These are phyloP conservation scores for Gortyna flavago DNA, from an alignment of 2,888 invertebrate genomes.

Conservation along the genomic window DNA sequence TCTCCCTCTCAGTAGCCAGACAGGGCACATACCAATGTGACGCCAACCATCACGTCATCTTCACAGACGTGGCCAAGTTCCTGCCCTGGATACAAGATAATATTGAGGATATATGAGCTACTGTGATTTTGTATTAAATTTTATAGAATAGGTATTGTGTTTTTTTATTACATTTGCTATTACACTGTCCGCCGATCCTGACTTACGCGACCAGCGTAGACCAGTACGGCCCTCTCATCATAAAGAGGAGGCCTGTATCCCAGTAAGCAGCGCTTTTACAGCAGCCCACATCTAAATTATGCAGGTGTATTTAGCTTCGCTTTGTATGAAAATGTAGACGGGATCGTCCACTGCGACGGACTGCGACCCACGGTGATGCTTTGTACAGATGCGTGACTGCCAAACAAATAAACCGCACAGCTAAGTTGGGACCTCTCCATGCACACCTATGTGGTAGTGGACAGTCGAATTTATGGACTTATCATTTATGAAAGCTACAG, in stretches of 20 bases:
- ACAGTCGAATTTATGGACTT: not conserved
- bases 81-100: conserved; percentile 88
- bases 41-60: conserved; percentile 90
- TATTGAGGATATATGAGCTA: conserved; percentile 63
- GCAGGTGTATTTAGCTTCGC: not conserved
- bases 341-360: not conserved
- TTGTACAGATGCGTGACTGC: no score
- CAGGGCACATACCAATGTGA: conserved; percentile 90
- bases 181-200: not conserved
- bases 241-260: not conserved
- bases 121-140: conserved; percentile 37
- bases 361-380: not conserved
- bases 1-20: conserved; percentile 89
- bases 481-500: not conserved
- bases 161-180: not conserved
- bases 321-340: not conserved
- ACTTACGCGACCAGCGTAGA: not conserved
- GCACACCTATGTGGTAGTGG: not conserved
- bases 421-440: not conserved
- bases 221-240: not conserved
- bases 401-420: not conserved
- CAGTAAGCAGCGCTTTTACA: not conserved
- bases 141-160: not conserved
- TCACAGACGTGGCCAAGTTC: conserved; percentile 91
- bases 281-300: not conserved